These are phyloP conservation scores for Drosophila tristis DNA, from an alignment of 1,140 invertebrate species.

Conservation along the genomic window DNA sequence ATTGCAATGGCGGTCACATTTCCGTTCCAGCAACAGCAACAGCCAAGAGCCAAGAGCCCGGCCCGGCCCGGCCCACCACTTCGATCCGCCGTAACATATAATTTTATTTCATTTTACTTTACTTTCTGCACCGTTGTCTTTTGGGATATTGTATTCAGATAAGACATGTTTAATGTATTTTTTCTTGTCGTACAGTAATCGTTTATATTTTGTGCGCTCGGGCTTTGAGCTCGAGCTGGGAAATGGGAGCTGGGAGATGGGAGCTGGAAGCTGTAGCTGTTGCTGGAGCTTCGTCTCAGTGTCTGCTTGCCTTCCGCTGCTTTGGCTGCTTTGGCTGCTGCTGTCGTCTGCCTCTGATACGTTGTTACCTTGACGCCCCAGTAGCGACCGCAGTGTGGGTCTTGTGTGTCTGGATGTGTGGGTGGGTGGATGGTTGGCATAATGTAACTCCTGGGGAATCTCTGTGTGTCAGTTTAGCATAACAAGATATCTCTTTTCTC, in stretches of 20 bases:
- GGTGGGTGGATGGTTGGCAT: constrained; percentile 51
- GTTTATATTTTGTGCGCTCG: constrained; percentile 74
- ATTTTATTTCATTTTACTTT: constrained; percentile 82
- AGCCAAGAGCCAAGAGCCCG: constrained; percentile 7
- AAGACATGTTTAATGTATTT: constrained; percentile 83
- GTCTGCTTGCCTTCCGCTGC: constrained; percentile 66
- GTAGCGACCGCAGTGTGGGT: constrained; percentile 41
- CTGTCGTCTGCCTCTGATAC: constrained; percentile 57
- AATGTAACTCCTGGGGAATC: constrained; percentile 82
- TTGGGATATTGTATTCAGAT: constrained; percentile 83
- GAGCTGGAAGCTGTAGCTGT: too few species aligned
- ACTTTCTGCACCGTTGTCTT: constrained; percentile 81
- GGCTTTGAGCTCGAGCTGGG: constrained; percentile 17
- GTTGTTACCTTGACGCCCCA: constrained; percentile 67
- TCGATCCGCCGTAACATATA: constrained; percentile 73
- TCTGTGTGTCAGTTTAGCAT: constrained; percentile 83
- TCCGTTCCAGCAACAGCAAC: constrained; percentile 36
- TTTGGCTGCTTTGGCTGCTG: neutral
- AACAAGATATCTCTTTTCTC: constrained; percentile 80
- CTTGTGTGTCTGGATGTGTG: constrained; percentile 8
- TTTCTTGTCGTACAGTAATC: constrained; percentile 82
- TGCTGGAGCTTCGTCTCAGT: constrained; percentile 38
- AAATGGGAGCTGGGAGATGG: constrained; percentile 8
- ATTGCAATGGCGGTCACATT: constrained; percentile 70
- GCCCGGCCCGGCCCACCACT: constrained; percentile 20